These are phyloP conservation scores for Tortricodes alternella DNA, from an alignment of 2,888 invertebrate genomes.

Conservation along the genomic window DNA sequence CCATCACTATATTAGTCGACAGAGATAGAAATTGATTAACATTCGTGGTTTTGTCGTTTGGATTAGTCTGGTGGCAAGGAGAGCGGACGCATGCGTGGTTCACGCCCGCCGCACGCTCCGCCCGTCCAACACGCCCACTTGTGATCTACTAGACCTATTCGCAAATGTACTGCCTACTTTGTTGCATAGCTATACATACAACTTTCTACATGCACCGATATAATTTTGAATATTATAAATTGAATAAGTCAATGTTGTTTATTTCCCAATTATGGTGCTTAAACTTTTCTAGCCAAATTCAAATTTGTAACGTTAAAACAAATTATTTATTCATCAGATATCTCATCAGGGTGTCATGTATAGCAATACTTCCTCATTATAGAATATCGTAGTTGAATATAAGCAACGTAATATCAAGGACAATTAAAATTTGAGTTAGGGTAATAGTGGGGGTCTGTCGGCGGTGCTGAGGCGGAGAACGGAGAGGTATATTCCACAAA, in stretches of 20 bases:
- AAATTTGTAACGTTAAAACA: no score
- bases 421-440: no score
- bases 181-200: constrained; percentile 25
- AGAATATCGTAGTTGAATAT: no score
- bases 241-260: neutral
- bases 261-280: neutral
- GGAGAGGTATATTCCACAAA: neutral
- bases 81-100: constrained; percentile 68
- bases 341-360: no score
- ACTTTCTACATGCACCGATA: no score
- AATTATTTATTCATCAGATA: no score
- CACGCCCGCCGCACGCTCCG: constrained; percentile 71
- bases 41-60: constrained; percentile 46
- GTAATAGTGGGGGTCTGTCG: no score
- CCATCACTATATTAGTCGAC: constrained; percentile 56
- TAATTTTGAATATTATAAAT: no score
- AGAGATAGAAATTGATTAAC: constrained; percentile 59
- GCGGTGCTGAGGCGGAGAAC: neutral
- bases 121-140: constrained; percentile 76
- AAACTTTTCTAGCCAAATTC: no score
- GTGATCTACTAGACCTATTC: constrained; percentile 61
- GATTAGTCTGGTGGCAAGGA: constrained; percentile 42
- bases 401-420: no score
- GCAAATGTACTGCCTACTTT: constrained; percentile 55
- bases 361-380: no score